Base-by-base conservation (phyloP, 2,797 vertebrate genomes). In the Numenius phaeopus region DNA sequence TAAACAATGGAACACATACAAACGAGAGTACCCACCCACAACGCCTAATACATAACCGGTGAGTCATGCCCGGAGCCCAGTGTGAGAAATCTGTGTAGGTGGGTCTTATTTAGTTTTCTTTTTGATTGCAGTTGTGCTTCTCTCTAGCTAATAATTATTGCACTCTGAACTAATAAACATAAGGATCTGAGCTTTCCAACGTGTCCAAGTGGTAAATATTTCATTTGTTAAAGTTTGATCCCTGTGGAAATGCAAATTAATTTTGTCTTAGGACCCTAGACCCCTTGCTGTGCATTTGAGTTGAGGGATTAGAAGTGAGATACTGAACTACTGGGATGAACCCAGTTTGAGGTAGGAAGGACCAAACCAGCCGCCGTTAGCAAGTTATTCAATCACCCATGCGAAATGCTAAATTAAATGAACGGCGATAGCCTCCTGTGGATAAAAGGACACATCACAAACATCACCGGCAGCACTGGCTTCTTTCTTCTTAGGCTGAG, bases 1-100 rank as follows among this genome's bases (percentile, higher is more conserved):
- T 94, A 83, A 91, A 92, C 96, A 97, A 97, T 91, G 89, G 88
- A 92, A 90, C 91, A 89, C 93, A 61, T 87, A 95, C 89, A 95
- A 95, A 95, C 72, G 50, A 82, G 79, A 91, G 89, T 89, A 97
- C 90, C 84, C 94, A 79, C 92, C 96, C 95, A 94, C 96, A 75
- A 24, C 3, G 70, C 77, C 82, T 94, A 94, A 96, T 96, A 87
- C 87, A 84, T 81, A 96, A 94, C 86, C 57, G 70, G 57, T 97
- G 97, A 96, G 94, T 97, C 97, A 96, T 75, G 89, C 77, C 83
- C 47, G 5, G 83, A 85, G 84, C 90, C 91, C 86, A 80, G 94
- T 89, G 94, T 77, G 96, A 91, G 92, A 97, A 97, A 91, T 87
- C 54, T 93, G 91, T 94, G 96, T 93, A 83, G 87, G 95, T 89